Conservation (phyloP, 2,888 invertebrate genomes). For the Neoascia interrupta region DNA sequence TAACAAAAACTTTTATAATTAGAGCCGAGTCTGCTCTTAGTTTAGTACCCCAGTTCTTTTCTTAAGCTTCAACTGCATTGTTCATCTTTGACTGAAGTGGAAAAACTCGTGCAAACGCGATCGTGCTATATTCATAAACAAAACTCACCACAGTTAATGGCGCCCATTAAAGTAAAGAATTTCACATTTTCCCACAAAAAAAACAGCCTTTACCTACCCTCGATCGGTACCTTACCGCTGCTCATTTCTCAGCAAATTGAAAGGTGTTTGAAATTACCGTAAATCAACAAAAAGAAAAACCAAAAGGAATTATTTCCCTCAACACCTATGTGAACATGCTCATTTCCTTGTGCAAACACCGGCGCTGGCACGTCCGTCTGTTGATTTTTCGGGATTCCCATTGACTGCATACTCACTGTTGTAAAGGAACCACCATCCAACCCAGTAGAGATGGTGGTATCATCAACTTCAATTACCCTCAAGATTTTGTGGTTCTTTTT, state of each 20-base stretch:
- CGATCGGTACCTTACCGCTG: not conserved
- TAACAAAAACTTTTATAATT: too few species aligned
- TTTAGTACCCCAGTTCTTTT: too few species aligned
- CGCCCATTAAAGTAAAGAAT: too few species aligned
- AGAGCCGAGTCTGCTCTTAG: too few species aligned
- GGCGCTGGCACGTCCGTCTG: constrained; percentile 60
- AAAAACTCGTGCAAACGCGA: too few species aligned
- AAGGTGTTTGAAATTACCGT: constrained; percentile 65
- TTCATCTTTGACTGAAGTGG: too few species aligned
- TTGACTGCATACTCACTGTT: constrained; percentile 17
- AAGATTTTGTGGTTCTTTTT: constrained; percentile 56
- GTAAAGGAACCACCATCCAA: constrained; percentile 10
- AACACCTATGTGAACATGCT: constrained; percentile 60
- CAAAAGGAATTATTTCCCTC: constrained; percentile 44
- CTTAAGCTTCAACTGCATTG: too few species aligned
- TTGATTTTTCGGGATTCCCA: constrained; percentile 63
- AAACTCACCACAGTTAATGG: too few species aligned
- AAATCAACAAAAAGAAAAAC: constrained; percentile 45
- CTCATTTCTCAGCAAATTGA: constrained; percentile 61
- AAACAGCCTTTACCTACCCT: not conserved
- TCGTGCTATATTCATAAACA: too few species aligned
- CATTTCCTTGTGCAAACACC: constrained; percentile 61
- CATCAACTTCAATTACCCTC: constrained; percentile 61
- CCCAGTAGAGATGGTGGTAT: constrained; percentile 31
- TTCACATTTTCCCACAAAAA: not conserved